A percentile compares a stretch with the other conserved stretches of the same genome.
phyloP scores from a whole-genome alignment of 1,140 invertebrate species.

The Hirudo medicinalis region DNA sequence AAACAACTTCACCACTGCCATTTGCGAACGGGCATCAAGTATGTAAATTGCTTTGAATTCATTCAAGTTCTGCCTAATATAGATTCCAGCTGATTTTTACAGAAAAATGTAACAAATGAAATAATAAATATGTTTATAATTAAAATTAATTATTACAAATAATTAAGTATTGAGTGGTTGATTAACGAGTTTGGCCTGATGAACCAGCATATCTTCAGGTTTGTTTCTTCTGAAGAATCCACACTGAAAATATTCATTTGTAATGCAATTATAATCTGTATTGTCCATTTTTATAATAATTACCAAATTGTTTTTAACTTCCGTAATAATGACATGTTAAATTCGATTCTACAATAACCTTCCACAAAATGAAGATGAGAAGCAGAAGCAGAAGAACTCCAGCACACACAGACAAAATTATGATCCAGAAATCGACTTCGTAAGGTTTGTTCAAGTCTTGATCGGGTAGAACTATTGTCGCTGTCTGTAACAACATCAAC shows the following conservation, averaged over 20 bases:
- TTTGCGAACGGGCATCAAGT: no score
- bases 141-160: no score
- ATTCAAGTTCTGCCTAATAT: no score
- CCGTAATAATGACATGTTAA: no score
- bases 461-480: not conserved
- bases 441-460: not conserved
- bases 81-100: no score
- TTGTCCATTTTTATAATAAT: no score
- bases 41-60: no score
- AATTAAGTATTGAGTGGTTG: not conserved
- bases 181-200: slow-evolving; percentile 8
- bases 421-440: not conserved
- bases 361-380: not conserved
- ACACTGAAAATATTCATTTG: not conserved
- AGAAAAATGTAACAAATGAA: no score
- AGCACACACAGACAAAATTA: not conserved
- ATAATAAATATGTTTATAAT: no score
- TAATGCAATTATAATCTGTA: no score
- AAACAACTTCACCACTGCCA: no score
- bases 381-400: slow-evolving; percentile 6
- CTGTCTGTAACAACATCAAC: not conserved
- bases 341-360: not conserved
- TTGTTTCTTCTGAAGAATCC: not conserved
- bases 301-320: no score
- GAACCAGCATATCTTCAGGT: not conserved